phyloP scores from a whole-genome alignment of 2,888 invertebrate species.

The Thera britannica region DNA sequence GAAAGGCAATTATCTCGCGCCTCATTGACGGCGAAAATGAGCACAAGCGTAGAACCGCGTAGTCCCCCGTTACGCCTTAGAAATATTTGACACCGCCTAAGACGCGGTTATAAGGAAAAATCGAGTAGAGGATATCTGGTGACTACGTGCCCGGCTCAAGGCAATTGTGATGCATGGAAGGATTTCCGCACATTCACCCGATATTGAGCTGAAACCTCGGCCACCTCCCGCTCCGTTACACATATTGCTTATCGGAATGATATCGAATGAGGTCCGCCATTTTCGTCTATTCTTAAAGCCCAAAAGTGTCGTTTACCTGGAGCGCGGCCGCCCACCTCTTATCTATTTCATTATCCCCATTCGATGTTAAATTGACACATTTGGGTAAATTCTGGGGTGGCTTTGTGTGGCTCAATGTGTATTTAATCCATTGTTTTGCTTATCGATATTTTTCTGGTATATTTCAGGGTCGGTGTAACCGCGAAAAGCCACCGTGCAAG shows the following conservation, averaged over 20 bases:
- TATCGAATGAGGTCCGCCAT: conserved; percentile 70
- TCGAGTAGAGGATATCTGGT: conserved; percentile 68
- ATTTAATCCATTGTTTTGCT: conserved; percentile 19
- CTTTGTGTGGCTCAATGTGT: conserved; percentile 4
- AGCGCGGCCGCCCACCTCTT: conserved; percentile 44
- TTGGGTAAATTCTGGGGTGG: conserved; percentile 19
- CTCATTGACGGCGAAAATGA: conserved; percentile 81
- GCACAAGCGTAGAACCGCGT: conserved; percentile 57
- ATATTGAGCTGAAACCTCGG: conserved; percentile 67
- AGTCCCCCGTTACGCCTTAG: conserved; percentile 60
- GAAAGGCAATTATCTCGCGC: conserved; percentile 82
- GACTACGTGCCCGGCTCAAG: conserved; percentile 72
- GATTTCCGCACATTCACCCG: conserved; percentile 70
- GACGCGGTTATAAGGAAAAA: conserved; percentile 74
- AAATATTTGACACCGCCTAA: conserved; percentile 75
- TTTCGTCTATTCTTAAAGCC: conserved; percentile 62
- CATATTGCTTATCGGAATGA: conserved; percentile 74
- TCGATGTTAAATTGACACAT: conserved; percentile 36
- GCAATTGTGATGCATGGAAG: conserved; percentile 75
- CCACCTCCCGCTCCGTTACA: conserved; percentile 58
- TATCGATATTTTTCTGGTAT: conserved; percentile 32
- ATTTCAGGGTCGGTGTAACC: conserved; percentile 98
- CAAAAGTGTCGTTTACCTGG: conserved; percentile 61
- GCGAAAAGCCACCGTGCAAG: conserved; percentile 99
- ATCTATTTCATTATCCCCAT: conserved; percentile 59